Conservation (phyloP, 2,888 invertebrate species). For the Drosophila atripex region DNA sequence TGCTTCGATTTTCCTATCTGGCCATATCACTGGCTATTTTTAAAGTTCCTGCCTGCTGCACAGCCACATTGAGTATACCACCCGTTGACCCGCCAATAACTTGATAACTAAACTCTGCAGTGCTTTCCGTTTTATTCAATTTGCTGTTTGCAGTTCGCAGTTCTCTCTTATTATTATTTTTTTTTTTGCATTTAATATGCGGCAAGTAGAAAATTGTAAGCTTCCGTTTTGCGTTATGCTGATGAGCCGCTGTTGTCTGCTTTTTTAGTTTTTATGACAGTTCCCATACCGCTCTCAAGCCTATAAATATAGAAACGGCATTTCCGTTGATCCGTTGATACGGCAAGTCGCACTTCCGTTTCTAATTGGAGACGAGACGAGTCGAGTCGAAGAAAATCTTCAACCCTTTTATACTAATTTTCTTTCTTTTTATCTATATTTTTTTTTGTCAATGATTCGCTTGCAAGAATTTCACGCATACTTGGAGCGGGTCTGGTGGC, state of each 20-base stretch:
- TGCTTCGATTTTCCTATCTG: neutral
- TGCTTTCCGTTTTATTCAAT: slow-evolving; percentile 26
- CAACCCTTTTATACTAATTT: neutral
- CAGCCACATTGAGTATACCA: slow-evolving; percentile 49
- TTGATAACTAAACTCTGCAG: slow-evolving; percentile 29
- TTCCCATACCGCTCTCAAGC: slow-evolving; percentile 53
- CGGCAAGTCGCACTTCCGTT: slow-evolving; percentile 68
- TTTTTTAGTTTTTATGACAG: slow-evolving; percentile 51
- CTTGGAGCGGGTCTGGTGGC: slow-evolving; percentile 43
- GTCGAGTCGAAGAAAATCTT: slow-evolving; percentile 18
- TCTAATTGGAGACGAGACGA: slow-evolving; percentile 57
- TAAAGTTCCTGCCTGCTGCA: slow-evolving; percentile 22
- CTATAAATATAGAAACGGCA: slow-evolving; percentile 66
- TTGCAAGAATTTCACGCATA: slow-evolving; percentile 73
- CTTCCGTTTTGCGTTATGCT: slow-evolving; percentile 73
- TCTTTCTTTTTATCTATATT: neutral
- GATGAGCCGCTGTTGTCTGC: slow-evolving; percentile 28
- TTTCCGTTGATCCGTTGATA: slow-evolving; percentile 60
- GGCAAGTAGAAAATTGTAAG: slow-evolving; percentile 76
- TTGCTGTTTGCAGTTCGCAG: slow-evolving; percentile 13
- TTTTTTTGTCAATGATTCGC: slow-evolving; percentile 69
- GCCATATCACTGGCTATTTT: slow-evolving; percentile 33
- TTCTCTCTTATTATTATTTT: slow-evolving; percentile 22
- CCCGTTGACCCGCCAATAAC: slow-evolving; percentile 52
- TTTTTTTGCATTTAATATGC: slow-evolving; percentile 64